Base-by-base conservation (phyloP, 2,797 vertebrate species). In the Bradypus variegatus region DNA sequence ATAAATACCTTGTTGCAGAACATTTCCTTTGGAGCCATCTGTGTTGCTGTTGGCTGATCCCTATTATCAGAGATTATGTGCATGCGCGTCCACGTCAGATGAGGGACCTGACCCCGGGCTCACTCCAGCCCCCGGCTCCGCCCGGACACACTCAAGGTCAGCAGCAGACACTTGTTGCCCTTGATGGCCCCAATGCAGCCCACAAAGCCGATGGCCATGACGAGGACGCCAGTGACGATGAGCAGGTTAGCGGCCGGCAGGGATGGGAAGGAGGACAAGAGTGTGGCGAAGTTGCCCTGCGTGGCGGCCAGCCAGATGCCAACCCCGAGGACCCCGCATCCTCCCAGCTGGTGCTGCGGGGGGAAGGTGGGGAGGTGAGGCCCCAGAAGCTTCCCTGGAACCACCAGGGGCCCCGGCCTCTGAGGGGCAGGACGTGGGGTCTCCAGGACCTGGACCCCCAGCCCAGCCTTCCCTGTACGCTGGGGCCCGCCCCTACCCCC, bases 301-400 rank as follows among this genome's bases (percentile, higher is more conserved):
- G 99, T 99, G 97, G 99, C 99, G 0, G 99, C 99, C 96, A 99
- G 97, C 99, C 99, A 99, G 96, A 99, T 98, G 89, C 99, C 99
- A 2, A 99, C 99, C 9, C 99, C 99, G 36, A 99, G 98, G 92
- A 99, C 98, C 86, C 99, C 99, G 96, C 99, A 99, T 96, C 99
- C 99, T 87, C 99, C 99, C 96, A 99, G 95, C 99, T 99, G 97
- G 80, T 41, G 95, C 92, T 92, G 7, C 92, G 15, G 91, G 29
- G 94, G 91, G 93, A 18, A 88, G 64, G 79, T 4, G 50, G 70
- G n/a, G 12, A 11, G 7, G 8, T 13, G 12, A 13, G 53, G 53
- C 12, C 53, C 13, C n/a, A n/a, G n/a, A 14, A 15, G 12, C 53
- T 53, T 14, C 53, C 48, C n/a, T n/a, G n/a, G n/a, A 7, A 7